Evolutionary conservation across 2,113 vertebrate genomes (phyloP).

Genomic region (Illadopsis cleaveri): DNA sequence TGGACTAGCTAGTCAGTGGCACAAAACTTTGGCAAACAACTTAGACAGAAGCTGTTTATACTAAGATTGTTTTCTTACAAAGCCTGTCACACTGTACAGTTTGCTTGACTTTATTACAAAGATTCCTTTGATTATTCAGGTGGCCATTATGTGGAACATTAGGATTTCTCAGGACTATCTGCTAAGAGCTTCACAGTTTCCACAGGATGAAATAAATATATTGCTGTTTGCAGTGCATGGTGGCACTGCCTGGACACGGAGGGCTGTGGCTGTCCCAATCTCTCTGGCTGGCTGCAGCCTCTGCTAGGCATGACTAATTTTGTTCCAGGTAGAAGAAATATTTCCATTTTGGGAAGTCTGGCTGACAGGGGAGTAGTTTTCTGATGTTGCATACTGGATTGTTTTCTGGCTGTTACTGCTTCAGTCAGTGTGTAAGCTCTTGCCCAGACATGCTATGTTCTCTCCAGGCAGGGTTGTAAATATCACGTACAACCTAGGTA

Average conservation of each 20-base stretch:
- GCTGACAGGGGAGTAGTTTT: neutral
- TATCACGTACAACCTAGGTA: neutral
- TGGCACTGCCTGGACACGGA: neutral
- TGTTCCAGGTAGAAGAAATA: neutral
- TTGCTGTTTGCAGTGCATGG: neutral
- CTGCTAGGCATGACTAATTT: neutral
- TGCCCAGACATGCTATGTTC: neutral
- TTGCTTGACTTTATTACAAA: neutral
- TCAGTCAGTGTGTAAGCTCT: neutral
- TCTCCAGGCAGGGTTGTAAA: neutral
- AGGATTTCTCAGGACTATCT: neutral
- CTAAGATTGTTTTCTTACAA: neutral
- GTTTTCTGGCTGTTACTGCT: neutral
- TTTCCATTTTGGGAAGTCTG: neutral
- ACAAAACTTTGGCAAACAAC: neutral
- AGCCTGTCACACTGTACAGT: neutral
- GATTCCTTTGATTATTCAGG: neutral
- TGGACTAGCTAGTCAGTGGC: neutral
- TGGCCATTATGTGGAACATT: neutral
- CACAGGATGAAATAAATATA: neutral
- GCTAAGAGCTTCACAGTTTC: neutral
- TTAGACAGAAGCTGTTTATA: neutral
- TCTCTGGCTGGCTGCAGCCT: neutral
- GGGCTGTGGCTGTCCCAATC: accelerated
- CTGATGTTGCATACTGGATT: neutral